Conservation (phyloP, 2,113 vertebrate genomes). For the Gallinago paraguaiae region DNA sequence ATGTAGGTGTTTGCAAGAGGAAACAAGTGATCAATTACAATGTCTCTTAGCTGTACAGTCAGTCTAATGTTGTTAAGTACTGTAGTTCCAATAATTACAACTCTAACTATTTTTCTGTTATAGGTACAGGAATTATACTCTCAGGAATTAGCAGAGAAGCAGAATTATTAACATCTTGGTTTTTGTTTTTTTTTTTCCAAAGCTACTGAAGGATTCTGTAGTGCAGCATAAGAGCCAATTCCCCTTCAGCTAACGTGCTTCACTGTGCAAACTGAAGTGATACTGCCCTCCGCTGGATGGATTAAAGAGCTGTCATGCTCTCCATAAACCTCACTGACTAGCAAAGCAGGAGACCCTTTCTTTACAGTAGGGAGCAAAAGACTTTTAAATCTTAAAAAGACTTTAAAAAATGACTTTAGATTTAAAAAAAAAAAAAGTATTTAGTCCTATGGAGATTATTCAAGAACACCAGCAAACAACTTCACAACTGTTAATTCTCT, state of each 20-base stretch:
- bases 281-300: neutral
- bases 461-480: neutral
- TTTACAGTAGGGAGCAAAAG: neutral
- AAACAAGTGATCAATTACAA: neutral
- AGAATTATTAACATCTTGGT: neutral
- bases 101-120: neutral
- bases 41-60: neutral
- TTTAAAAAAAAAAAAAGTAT: no score
- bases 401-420: neutral
- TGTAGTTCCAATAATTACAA: neutral
- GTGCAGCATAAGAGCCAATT: neutral
- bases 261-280: neutral
- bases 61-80: neutral
- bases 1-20: neutral
- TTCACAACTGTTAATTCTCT: neutral
- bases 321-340: neutral
- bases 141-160: neutral
- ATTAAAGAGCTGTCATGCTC: neutral
- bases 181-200: neutral
- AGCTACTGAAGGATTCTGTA: neutral
- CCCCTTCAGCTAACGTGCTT: neutral
- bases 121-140: neutral
- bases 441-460: neutral
- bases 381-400: no score
- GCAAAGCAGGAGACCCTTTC: neutral